Conservation (phyloP, 2,797 vertebrate species). For the Neopelma chrysocephalum region DNA sequence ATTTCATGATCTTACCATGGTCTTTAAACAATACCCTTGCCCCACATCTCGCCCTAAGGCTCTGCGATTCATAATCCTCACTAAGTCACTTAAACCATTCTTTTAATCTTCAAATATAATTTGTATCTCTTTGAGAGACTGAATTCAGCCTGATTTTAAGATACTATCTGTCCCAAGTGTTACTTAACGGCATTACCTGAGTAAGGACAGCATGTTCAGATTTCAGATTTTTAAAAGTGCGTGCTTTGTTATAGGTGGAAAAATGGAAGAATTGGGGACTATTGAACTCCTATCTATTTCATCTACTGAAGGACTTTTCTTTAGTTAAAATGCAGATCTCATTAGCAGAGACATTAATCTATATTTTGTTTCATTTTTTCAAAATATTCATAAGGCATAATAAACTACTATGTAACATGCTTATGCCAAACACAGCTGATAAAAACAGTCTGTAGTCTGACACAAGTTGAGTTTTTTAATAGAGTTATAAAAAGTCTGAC, state of each 20-base stretch:
- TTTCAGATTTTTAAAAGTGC: background rate
- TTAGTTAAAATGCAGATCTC: background rate
- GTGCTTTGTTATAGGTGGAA: background rate
- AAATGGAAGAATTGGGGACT: background rate
- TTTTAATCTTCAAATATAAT: background rate
- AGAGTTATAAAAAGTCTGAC: background rate
- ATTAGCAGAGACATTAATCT: background rate
- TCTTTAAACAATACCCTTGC: background rate
- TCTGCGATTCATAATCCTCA: background rate
- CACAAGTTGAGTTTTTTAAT: background rate
- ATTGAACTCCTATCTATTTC: background rate
- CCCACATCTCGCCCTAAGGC: background rate
- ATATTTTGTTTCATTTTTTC: background rate
- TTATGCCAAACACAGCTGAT: background rate
- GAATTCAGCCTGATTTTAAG: background rate
- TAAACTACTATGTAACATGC: background rate
- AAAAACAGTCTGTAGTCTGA: background rate
- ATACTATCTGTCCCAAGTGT: background rate
- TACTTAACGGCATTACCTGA: background rate
- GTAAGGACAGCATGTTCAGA: accelerated
- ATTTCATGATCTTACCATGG: background rate
- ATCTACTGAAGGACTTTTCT: background rate
- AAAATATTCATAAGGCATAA: background rate
- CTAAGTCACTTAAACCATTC: background rate
- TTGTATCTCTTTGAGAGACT: background rate